Base-by-base conservation (phyloP, 2,888 invertebrate genomes). In the Eristalis arbustorum region DNA sequence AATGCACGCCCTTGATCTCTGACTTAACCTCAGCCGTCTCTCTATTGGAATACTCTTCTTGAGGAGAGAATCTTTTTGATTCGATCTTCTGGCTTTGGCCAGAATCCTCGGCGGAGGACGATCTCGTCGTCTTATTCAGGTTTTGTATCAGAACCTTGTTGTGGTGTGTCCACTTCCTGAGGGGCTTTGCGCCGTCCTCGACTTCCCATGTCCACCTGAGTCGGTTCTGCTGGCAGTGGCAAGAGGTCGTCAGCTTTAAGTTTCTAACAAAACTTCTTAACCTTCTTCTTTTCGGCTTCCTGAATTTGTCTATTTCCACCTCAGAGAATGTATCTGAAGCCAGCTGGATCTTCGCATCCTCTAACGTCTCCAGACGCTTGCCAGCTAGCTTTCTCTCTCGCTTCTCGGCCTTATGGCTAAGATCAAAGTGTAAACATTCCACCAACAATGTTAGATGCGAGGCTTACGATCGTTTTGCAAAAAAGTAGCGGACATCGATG, bases 271-370 rank as follows among this genome's bases (percentile, higher is more conserved):
- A 96, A 94, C 91, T 96, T 97, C 72, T 95, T 94, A 0, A 96
- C 94, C 94, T 95, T 96, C 90, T 95, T 96, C n/a, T n/a, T 92
- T 97, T 98, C 68, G 96, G 95, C 91, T 98, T 98, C 92, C 98
- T 98, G 92, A 98, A 98, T 93, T 96, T 96, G 75, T 96, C 95
- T 85, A 98, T 93, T 93, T 99, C 99, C 88, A 96, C 95, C 88
- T 96, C 95, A 78, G 96, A 96, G 91, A 96, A 96, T 93, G 98
- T 99, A 93, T 99, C 99, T 11, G 96, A 95, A 1, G 98, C 98
- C 22, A 97, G 89, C 89, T 94, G 95, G 40, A 95, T 94, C 89
- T 95, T 94, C 14, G 96, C 94, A 89, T 95, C 92, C 78, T 94
- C 94, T 83, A 99, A 94, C 3, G 96, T 95, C 93, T 98, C 98